A percentile compares a stretch with the other conserved stretches of the same genome.
phyloP scores from a whole-genome alignment of 1,140 invertebrate species.

The Berghia stephanieae region DNA sequence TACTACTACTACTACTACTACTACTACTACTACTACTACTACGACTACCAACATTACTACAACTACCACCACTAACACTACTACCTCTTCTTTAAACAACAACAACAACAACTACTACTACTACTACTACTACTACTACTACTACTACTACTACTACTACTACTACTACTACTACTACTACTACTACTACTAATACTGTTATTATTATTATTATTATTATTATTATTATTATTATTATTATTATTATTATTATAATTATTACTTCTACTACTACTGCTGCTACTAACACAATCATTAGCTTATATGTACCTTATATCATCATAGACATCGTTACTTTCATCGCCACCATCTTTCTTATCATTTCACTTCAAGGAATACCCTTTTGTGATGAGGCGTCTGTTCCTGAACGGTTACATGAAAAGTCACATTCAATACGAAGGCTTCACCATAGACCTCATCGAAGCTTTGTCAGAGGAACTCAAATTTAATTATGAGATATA shows the following conservation, averaged over 20 bases:
- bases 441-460: constrained; percentile 91
- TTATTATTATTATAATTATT: neutral
- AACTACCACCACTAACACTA: neutral
- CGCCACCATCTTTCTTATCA: neutral
- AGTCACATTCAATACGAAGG: constrained; percentile 76
- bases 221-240: neutral
- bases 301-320: neutral
- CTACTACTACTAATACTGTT: no score
- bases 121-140: constrained; percentile 7
- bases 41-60: neutral
- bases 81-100: neutral
- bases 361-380: constrained; percentile 51
- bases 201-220: constrained; percentile 6
- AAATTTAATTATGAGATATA: constrained; percentile 90
- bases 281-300: neutral
- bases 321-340: no score
- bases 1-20: constrained; percentile 8
- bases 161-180: neutral
- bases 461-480: constrained; percentile 81
- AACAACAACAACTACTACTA: neutral
- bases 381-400: constrained; percentile 50
- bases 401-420: constrained; percentile 42
- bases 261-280: neutral
- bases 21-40: constrained; percentile 7
- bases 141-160: neutral